phyloP scores from a whole-genome alignment of 2,113 vertebrate species.

The Hippocampus guttulatus region DNA sequence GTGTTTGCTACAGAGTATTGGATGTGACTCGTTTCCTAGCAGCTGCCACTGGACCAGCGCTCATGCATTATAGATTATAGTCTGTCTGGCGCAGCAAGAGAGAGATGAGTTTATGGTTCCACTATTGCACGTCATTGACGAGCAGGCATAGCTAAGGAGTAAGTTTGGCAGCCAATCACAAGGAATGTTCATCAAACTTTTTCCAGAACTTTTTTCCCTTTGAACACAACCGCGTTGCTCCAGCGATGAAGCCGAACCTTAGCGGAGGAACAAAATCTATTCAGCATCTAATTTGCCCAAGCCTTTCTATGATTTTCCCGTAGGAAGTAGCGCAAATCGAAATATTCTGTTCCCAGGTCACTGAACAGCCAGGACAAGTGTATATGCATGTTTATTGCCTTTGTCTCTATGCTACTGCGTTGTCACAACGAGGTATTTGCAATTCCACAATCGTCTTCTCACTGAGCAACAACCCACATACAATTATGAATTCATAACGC shows the following conservation, averaged over 20 bases:
- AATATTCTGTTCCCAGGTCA: too few species aligned
- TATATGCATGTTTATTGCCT: too few species aligned
- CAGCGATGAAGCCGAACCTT: not conserved
- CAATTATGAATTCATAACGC: too few species aligned
- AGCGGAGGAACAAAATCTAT: not conserved
- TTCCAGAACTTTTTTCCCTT: not conserved
- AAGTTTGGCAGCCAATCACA: not conserved
- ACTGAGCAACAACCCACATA: not conserved
- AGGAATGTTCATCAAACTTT: not conserved
- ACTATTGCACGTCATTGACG: not conserved
- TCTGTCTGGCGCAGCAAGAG: slow-evolving; percentile 2
- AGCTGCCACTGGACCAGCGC: slow-evolving; percentile 1
- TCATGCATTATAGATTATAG: slow-evolving; percentile 12
- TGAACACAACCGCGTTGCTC: too few species aligned
- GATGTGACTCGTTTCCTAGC: slow-evolving; percentile 4
- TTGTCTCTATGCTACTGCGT: too few species aligned
- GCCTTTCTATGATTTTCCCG: too few species aligned
- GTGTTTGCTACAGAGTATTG: not conserved
- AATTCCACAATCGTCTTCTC: not conserved
- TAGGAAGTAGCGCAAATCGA: too few species aligned
- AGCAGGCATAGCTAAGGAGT: not conserved
- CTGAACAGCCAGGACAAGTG: too few species aligned
- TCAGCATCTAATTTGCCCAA: too few species aligned
- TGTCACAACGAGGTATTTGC: too few species aligned
- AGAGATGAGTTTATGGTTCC: not conserved